A percentile compares a stretch with the other conserved stretches of the same genome.
These are phyloP conservation scores for Anodontia alba DNA, from an alignment of 2,888 invertebrate genomes.

Conservation along the genomic window DNA sequence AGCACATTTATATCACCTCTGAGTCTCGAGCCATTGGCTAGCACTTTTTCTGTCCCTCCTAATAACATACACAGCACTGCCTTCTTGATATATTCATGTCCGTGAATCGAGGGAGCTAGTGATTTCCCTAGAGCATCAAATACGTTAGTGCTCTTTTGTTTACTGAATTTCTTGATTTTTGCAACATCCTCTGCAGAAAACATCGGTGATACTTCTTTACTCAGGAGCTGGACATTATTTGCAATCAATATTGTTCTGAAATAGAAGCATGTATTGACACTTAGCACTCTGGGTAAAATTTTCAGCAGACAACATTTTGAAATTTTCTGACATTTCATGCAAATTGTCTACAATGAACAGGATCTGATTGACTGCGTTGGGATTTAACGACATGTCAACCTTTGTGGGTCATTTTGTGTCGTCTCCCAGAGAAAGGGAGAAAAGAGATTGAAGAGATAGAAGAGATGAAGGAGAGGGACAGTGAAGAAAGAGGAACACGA, in stretches of 20 bases:
- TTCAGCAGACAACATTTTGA: too few species aligned
- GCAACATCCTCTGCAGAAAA: constrained; percentile 95
- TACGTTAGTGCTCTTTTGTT: constrained; percentile 88
- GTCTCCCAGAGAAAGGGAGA: too few species aligned
- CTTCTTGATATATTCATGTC: constrained; percentile 97
- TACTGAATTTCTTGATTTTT: constrained; percentile 92
- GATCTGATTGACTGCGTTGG: too few species aligned
- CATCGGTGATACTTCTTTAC: constrained; percentile 90
- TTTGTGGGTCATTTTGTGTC: too few species aligned
- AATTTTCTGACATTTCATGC: too few species aligned
- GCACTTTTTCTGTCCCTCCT: constrained; percentile 97
- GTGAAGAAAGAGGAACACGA: too few species aligned
- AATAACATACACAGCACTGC: constrained; percentile 97
- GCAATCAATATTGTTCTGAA: constrained; percentile 96
- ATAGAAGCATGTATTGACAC: constrained; percentile 48
- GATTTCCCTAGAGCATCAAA: constrained; percentile 96
- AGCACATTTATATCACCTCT: constrained; percentile 93
- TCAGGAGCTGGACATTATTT: constrained; percentile 95
- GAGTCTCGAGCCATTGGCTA: constrained; percentile 87
- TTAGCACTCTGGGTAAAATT: too few species aligned
- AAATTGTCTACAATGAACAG: too few species aligned
- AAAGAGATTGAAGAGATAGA: too few species aligned
- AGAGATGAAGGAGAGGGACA: too few species aligned
- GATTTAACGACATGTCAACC: too few species aligned
- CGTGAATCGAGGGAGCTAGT: constrained; percentile 98